Conservation (phyloP, 2,797 vertebrate species). For the Crocodylus rhombifer region DNA sequence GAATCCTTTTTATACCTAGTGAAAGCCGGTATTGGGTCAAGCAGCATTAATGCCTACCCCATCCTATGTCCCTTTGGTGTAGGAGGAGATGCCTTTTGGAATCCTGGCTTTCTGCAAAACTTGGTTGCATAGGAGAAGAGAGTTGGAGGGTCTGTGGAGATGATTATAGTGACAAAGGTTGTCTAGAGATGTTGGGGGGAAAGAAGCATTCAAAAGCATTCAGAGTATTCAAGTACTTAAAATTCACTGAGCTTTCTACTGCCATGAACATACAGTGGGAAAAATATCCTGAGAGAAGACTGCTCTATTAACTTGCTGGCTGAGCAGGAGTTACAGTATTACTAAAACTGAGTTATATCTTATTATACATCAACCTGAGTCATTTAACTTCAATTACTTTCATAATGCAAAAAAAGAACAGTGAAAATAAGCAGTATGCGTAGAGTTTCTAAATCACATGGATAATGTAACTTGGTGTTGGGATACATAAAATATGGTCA, state of each 20-base stretch:
- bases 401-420: neutral
- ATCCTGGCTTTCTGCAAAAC: neutral
- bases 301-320: neutral
- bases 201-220: neutral
- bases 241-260: neutral
- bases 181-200: neutral
- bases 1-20: rapidly evolving
- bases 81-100: rapidly evolving
- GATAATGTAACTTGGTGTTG: neutral
- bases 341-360: neutral
- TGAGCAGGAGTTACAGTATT: neutral
- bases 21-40: neutral
- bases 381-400: neutral
- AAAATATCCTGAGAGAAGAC: neutral
- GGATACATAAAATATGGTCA: neutral
- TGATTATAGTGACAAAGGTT: neutral
- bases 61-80: rapidly evolving
- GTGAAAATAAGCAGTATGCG: neutral
- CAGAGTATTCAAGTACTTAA: neutral
- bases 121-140: rapidly evolving
- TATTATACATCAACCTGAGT: too few species aligned
- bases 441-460: neutral
- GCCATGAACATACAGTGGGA: neutral
- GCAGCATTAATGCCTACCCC: rapidly evolving
- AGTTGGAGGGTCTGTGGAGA: neutral